Evolutionary conservation across 2,888 invertebrate species (phyloP), one percentile per base, ranked within the genome.

Genomic region (Brenthis daphne): DNA sequence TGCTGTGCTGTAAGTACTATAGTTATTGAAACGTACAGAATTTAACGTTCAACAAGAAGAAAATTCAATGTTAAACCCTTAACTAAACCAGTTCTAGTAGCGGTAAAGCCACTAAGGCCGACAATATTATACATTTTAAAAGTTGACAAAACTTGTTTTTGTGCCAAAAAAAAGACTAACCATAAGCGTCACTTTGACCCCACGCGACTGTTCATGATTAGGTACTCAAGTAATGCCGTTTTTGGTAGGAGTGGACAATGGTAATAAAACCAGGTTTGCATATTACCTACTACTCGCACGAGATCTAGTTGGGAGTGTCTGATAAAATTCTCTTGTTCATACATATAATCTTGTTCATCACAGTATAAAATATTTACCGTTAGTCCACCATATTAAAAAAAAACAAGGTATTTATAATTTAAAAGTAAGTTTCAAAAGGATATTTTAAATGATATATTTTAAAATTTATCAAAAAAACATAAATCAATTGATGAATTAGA

Each of bases 31-130:
- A n/a, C 4, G 51, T 51, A 51, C n/a, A 51, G 11, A 16, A 53
- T 53, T 53, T 13, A 16, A 37, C 37, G 12, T 54, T 63, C 53
- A 63, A 54, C 37, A 20, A 54, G 33, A 37, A 53, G 53, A 37
- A 58, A 65, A 57, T 67, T 67, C 33, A n/a, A 55, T n/a, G 61
- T 61, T 51, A 11, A 63, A 43, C 48, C 37, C 48, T 48, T 58
- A 65, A 54, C 65, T 60, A 65, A 51, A 71, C 68, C 68, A 66
- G 68, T 68, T 57, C 68, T 68, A 68, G 63, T 65, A 68, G 71
- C 68, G 65, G 71, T 65, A 71, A 51, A 57, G 67, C 51, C 56
- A 64, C 60, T 64, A 48, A 43, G 64, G 51, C 53, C 20, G 64
- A 55, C 53, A 56, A 66, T 50, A 67, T 70, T 64, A 67, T 67